Percentiles rank a stretch among this genome's conserved stretches.
Evolutionary conservation across 2,888 invertebrate species (phyloP).

Genomic region (Emmelina monodactyla): DNA sequence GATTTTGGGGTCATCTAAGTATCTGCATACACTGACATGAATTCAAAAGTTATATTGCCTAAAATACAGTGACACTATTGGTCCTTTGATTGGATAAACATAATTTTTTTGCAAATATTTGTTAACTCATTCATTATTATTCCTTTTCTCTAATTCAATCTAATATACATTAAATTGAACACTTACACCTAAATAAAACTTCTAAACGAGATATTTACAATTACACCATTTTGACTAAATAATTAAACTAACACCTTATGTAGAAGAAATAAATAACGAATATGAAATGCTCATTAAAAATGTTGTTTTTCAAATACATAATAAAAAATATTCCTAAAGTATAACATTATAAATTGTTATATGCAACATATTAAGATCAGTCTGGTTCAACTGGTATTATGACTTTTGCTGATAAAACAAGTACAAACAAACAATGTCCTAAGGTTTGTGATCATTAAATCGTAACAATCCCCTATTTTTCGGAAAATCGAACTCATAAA

Average conservation of each 20-base stretch:
- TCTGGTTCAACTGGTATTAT: no score
- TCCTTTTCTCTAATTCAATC: conserved; percentile 48
- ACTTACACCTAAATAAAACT: conserved; percentile 60
- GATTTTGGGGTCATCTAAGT: conserved; percentile 28
- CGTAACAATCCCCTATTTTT: no score
- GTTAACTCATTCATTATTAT: conserved; percentile 29
- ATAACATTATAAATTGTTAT: conserved; percentile 43
- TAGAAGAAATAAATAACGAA: conserved; percentile 63
- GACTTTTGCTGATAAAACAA: no score
- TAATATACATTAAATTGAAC: conserved; percentile 58
- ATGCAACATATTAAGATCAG: conserved; percentile 49
- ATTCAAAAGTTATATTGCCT: conserved; percentile 8
- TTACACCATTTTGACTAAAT: conserved; percentile 57
- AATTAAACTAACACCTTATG: conserved; percentile 57
- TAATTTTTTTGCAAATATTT: conserved; percentile 34
- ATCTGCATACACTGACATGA: conserved; percentile 26
- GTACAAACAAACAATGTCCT: no score
- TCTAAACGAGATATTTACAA: conserved; percentile 63
- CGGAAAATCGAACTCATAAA: no score
- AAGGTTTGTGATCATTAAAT: no score
- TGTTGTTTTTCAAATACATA: conserved; percentile 44
- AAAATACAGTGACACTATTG: conserved; percentile 41
- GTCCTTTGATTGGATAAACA: conserved; percentile 53
- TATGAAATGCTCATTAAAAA: conserved; percentile 62
- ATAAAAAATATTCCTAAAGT: conserved; percentile 48